Percentiles rank a stretch among this genome's conserved stretches.
These are phyloP conservation scores for Metopia argyrocephala DNA, from an alignment of 2,888 invertebrate species.

Conservation along the genomic window DNA sequence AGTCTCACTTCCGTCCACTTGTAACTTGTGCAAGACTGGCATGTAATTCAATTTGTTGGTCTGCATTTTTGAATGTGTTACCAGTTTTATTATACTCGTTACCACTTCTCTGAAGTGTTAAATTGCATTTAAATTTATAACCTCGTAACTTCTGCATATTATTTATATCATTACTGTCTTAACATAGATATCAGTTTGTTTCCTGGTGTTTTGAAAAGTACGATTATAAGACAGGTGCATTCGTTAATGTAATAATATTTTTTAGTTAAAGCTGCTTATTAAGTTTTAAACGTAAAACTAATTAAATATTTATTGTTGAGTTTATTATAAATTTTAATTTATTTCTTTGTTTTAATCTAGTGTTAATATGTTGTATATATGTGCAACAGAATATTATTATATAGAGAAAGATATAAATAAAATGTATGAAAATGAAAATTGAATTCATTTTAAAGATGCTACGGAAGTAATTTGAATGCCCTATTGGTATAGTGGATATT, in stretches of 20 bases:
- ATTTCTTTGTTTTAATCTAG: background rate
- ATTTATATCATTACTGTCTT: background rate
- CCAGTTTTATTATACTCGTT: constrained; percentile 5
- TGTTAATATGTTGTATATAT: background rate
- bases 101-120: constrained; percentile 9
- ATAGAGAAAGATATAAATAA: background rate
- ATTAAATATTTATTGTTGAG: constrained; percentile 1
- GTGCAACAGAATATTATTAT: background rate
- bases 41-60: background rate
- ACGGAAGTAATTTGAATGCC: background rate
- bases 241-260: background rate
- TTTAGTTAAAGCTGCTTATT: constrained; percentile 4
- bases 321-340: background rate
- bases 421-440: background rate
- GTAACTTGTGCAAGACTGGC: background rate
- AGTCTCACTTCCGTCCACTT: too few relatives aligned
- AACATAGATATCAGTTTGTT: background rate
- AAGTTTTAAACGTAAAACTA: background rate
- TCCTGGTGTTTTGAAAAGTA: background rate
- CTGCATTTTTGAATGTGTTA: constrained; percentile 23
- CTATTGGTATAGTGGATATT: background rate
- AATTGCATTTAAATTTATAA: constrained; percentile 45
- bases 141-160: constrained; percentile 11
- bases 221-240: background rate
- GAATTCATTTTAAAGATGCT: background rate